Evolutionary conservation across 2,797 vertebrate species (phyloP).

Genomic region (Crax fasciolata): DNA sequence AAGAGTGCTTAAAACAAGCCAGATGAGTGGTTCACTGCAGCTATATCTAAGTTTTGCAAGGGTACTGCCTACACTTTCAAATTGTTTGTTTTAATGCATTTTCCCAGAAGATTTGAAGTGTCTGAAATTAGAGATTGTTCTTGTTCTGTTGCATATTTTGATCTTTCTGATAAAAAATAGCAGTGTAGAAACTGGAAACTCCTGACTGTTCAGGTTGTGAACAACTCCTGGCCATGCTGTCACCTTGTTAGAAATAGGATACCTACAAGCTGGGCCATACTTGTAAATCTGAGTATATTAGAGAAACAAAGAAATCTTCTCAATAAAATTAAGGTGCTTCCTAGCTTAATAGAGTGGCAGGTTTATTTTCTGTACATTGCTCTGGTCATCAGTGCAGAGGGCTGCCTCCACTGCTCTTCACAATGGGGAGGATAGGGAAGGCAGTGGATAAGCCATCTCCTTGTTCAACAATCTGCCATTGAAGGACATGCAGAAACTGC

Average conservation of each 20-base stretch:
- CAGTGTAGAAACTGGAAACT: neutral
- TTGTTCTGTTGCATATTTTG: neutral
- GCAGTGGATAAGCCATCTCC: neutral
- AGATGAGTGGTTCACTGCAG: neutral
- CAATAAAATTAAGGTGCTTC: neutral
- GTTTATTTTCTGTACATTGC: neutral
- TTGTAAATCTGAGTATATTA: fast-evolving
- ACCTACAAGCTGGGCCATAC: fast-evolving
- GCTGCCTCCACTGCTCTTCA: neutral
- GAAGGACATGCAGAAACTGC: fast-evolving
- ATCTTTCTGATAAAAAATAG: neutral
- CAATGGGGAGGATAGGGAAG: neutral
- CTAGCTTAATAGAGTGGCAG: neutral
- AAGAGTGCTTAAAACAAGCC: neutral
- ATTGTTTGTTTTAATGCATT: neutral
- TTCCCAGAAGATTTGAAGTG: neutral
- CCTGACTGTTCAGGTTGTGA: neutral
- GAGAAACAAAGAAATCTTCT: neutral
- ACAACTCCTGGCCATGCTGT: neutral
- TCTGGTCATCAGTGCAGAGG: neutral
- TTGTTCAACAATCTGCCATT: neutral
- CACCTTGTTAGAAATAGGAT: fast-evolving
- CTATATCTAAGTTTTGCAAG: neutral
- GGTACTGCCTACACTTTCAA: neutral
- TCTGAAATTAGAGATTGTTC: neutral